These are phyloP conservation scores for Glandiceps talaboti DNA, from an alignment of 53 echinoderm and acorn worm genomes.

Conservation along the genomic window DNA sequence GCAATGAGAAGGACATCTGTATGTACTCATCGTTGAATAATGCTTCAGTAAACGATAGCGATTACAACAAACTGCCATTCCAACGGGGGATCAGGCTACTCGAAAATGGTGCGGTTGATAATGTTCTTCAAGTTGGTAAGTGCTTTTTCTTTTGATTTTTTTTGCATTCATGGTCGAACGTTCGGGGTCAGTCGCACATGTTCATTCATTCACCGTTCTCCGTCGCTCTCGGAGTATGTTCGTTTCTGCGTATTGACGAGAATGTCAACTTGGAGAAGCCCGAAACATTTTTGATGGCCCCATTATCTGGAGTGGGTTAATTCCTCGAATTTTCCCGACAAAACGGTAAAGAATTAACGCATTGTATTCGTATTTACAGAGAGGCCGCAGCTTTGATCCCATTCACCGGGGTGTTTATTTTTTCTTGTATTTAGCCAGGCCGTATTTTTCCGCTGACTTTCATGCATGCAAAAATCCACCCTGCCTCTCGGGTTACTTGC, in stretches of 20 bases:
- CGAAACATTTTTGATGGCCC: not conserved
- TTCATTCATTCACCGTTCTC: constrained; percentile 8
- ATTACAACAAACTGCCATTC: constrained; percentile 99
- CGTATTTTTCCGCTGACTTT: not conserved
- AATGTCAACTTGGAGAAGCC: too few relatives aligned
- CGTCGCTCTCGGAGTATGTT: constrained; percentile 1
- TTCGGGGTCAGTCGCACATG: not conserved
- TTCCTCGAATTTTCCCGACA: not conserved
- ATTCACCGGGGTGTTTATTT: not conserved
- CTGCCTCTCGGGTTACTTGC: not conserved
- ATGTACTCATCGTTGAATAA: constrained; percentile 99
- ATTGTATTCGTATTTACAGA: not conserved
- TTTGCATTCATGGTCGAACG: not conserved
- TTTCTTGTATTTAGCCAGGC: not conserved
- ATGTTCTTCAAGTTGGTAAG: constrained; percentile 99
- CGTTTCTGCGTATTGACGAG: not conserved
- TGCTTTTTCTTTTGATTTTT: not conserved
- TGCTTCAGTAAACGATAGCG: constrained; percentile 94
- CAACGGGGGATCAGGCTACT: constrained; percentile 94
- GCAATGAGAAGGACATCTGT: constrained; percentile 99
- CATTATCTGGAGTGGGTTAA: not conserved
- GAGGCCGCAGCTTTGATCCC: not conserved
- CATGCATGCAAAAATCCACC: not conserved
- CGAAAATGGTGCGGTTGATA: constrained; percentile 91
- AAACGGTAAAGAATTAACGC: not conserved